A percentile compares a stretch with the other conserved stretches of the same genome.
Conservation (phyloP, 2,113 vertebrate genomes). For the Thunnus thynnus region DNA sequence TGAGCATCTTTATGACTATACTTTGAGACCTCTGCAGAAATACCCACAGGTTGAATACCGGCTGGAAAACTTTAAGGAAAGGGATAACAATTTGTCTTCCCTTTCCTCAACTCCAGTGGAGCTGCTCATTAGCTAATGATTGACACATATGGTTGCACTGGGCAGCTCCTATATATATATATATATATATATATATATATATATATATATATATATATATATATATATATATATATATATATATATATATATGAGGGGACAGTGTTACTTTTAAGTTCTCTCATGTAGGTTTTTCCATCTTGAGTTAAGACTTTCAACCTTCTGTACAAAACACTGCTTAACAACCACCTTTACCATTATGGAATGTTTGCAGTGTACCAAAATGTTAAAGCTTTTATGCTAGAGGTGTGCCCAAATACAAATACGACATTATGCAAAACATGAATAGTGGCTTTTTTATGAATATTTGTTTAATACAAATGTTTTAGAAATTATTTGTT, state of each 20-base stretch:
- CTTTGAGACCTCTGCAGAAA: conserved; percentile 40
- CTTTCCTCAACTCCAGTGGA: neutral
- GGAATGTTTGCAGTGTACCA: neutral
- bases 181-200: no score
- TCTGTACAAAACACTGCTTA: neutral
- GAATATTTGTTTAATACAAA: no score
- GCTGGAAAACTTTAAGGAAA: conserved; percentile 36
- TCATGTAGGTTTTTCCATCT: neutral
- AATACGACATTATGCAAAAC: no score
- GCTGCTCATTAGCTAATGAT: conserved; percentile 39
- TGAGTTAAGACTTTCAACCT: neutral
- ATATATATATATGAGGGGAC: no score
- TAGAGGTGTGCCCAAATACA: no score
- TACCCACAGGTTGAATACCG: conserved; percentile 37
- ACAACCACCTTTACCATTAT: neutral
- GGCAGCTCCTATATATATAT: neutral
- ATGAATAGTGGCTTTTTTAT: no score
- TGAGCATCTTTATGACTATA: conserved; percentile 39
- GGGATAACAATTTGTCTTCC: conserved; percentile 20
- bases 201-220: no score
- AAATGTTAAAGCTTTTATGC: no score
- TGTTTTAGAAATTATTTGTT: no score
- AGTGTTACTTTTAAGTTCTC: no score
- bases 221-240: no score
- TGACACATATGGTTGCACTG: neutral